These are phyloP conservation scores for Dicaeum eximium DNA, from an alignment of 2,113 vertebrate species.

Conservation along the genomic window DNA sequence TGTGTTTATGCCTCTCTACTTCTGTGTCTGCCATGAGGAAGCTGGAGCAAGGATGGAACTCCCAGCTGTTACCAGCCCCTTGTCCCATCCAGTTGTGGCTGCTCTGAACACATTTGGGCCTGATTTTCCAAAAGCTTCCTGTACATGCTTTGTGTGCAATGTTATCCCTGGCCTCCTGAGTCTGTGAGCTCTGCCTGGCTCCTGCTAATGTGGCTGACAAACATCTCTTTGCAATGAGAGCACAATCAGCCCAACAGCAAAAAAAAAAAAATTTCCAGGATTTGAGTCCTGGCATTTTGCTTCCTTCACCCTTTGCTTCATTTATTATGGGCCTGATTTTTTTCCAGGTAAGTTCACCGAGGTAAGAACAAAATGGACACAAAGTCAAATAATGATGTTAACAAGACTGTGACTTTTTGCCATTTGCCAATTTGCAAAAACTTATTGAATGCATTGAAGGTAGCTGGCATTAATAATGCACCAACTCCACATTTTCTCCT, in stretches of 20 bases:
- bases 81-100: background rate
- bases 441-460: background rate
- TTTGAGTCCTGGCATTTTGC: background rate
- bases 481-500: background rate
- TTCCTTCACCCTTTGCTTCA: background rate
- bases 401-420: background rate
- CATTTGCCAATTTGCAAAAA: constrained; percentile 12
- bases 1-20: background rate
- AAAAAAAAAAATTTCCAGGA: background rate
- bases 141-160: rapidly evolving
- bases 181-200: background rate
- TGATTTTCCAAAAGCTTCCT: background rate
- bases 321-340: background rate
- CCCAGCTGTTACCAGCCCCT: background rate
- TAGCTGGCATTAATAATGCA: constrained; percentile 8
- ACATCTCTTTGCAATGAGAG: background rate
- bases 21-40: background rate
- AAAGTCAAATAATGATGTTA: background rate
- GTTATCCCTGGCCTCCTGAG: background rate
- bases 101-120: background rate
- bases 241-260: background rate
- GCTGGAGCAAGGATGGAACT: background rate
- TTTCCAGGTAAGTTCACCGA: background rate
- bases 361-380: background rate
- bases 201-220: background rate